Conservation (phyloP, 2,797 vertebrate species). For the Pangasius sanitwongsei region DNA sequence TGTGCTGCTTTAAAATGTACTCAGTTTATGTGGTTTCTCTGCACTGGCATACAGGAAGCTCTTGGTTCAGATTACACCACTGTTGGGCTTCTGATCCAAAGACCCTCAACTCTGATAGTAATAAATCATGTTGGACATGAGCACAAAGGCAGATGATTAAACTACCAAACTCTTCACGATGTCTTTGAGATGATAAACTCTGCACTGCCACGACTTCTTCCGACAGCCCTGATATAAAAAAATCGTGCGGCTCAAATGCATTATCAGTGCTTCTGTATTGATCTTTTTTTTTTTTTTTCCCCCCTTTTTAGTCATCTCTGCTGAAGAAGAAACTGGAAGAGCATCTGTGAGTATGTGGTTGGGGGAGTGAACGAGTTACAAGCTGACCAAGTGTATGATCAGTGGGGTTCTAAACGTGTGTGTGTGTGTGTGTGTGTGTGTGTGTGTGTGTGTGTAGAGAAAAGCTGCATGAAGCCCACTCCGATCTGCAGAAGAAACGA, state of each 20-base stretch:
- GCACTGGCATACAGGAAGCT: neutral
- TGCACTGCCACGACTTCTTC: neutral
- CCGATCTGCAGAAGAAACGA: conserved; percentile 86
- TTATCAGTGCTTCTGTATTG: neutral
- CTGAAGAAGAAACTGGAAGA: conserved; percentile 90
- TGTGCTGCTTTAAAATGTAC: neutral
- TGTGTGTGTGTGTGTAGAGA: conserved; percentile 71
- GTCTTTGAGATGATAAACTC: neutral
- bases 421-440: conserved; percentile 5
- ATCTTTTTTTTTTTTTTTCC: conserved; percentile 5
- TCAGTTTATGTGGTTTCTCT: neutral
- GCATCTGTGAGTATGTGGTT: conserved; percentile 82
- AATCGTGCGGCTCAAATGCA: neutral
- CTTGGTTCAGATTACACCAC: neutral
- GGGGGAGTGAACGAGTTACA: neutral
- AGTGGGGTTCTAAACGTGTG: neutral
- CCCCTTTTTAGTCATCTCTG: conserved; percentile 75
- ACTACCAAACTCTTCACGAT: neutral
- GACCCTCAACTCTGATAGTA: neutral
- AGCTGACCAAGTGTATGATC: neutral
- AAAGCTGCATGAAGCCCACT: conserved; percentile 86
- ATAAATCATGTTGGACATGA: neutral
- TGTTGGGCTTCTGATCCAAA: too few species aligned
- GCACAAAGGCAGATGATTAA: neutral
- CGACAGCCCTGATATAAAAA: neutral